Base-by-base conservation (phyloP, 2,113 vertebrate species). In the Gulo gulo region DNA sequence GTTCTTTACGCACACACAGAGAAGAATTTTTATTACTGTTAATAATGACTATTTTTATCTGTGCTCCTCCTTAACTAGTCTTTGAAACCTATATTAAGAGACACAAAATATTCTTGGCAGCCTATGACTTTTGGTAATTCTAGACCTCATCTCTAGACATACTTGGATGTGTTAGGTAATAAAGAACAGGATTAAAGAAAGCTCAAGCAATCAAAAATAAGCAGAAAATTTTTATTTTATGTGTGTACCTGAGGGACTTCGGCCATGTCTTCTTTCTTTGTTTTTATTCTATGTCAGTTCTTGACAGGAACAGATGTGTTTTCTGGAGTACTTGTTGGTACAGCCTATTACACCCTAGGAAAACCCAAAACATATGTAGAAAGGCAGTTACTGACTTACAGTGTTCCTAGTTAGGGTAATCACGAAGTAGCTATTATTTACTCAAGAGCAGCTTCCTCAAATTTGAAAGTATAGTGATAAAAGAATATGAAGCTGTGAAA, bases 21-120 rank as follows among this genome's bases (percentile, higher is more conserved):
- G 63, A 94, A 79, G 42, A 92, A 47, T 96, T 91, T 95, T 87
- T 94, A 94, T 97, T 93, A 76, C 92, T 89, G 59, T n/a, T 39
- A 93, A 95, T 94, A 69, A 71, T 94, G 63, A 39, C 80, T 84
- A 39, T 97, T 97, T 97, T 96, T 94, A 83, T 83, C 79, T 61
- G 20, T 11, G 16, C 11, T 47, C 7, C 26, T 92, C 69, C 76
- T 39, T 94, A 88, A 96, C 94, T 97, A 81, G 88, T 85, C 59
- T 93, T 2, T 94, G 96, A 91, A 94, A 67, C 69, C 79, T 95
- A 67, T 84, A 76, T 80, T 97, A 87, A 95, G 93, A 87, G 78
- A 83, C n/a, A 86, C 12, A 79, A 93, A 94, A 90, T 85, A 83
- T 36, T 83, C 31, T 86, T 71, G 71, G 63, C 82, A 74, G 79